phyloP scores from a whole-genome alignment of 2,797 vertebrate genomes.

The Carduelis carduelis region DNA sequence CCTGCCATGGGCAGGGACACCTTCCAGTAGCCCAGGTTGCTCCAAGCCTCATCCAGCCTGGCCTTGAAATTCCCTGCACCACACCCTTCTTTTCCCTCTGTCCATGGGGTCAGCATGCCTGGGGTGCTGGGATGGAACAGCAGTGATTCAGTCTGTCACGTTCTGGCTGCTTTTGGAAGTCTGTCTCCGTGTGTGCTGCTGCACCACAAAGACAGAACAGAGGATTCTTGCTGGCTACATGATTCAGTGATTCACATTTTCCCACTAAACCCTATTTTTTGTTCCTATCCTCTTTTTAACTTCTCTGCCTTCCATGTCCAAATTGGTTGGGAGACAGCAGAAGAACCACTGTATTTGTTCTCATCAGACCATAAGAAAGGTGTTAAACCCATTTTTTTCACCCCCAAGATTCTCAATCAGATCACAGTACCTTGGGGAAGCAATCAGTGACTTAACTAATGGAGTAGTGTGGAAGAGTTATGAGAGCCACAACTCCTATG shows the following conservation, averaged over 20 bases:
- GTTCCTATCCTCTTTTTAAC: background rate
- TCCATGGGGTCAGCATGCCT: background rate
- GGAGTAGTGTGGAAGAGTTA: background rate
- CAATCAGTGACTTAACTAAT: background rate
- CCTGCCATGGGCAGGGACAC: background rate
- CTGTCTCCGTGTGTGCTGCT: background rate
- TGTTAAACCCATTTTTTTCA: background rate
- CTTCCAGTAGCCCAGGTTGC: background rate
- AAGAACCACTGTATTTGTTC: background rate
- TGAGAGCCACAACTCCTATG: background rate
- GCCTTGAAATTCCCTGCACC: background rate
- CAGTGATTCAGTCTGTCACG: background rate
- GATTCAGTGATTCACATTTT: background rate
- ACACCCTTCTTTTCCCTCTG: background rate
- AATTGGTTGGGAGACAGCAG: background rate
- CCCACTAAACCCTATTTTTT: background rate
- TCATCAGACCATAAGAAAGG: background rate
- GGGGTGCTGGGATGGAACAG: background rate
- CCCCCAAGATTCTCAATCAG: background rate
- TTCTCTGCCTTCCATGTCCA: background rate
- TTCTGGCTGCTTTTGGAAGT: background rate
- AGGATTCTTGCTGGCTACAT: background rate
- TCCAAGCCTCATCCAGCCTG: background rate
- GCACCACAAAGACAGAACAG: background rate
- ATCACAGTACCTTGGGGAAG: background rate